Conservation (phyloP, 2,113 vertebrate species). For the Arothron firmamentum region DNA sequence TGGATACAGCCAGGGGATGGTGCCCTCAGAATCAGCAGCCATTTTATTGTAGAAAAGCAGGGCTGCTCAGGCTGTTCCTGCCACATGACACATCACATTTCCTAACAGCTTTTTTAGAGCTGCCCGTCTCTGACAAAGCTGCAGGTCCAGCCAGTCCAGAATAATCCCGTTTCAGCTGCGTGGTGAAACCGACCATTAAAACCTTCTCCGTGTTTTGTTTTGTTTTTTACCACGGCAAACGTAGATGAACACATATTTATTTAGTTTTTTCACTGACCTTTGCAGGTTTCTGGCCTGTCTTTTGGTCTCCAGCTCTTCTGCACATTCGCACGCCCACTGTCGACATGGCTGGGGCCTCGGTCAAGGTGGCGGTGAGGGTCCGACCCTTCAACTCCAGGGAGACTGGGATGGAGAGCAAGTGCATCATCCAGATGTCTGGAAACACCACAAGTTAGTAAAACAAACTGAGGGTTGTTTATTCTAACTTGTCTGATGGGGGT, state of each 20-base stretch:
- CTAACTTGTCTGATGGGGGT: no score
- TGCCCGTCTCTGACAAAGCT: neutral
- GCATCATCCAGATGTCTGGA: slow-evolving; percentile 98
- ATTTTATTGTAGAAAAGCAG: slow-evolving; percentile 49
- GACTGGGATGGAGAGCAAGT: slow-evolving; percentile 92
- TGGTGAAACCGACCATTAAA: no score
- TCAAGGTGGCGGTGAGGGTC: slow-evolving; percentile 97
- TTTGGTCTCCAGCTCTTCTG: slow-evolving; percentile 44
- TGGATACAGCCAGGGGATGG: slow-evolving; percentile 26
- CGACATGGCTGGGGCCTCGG: slow-evolving; percentile 89
- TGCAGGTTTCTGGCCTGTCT: slow-evolving; percentile 53
- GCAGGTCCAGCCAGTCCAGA: neutral
- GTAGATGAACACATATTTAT: no score
- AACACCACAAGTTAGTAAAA: slow-evolving; percentile 94
- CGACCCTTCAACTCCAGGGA: slow-evolving; percentile 98
- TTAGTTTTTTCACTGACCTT: neutral
- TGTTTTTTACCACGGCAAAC: no score
- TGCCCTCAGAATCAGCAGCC: slow-evolving; percentile 52
- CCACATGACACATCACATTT: slow-evolving; percentile 30
- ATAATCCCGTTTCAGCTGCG: no score
- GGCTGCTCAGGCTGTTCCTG: slow-evolving; percentile 34
- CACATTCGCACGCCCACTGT: slow-evolving; percentile 26
- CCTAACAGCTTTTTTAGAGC: slow-evolving; percentile 15
- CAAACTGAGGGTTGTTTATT: neutral
- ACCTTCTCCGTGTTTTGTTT: no score